A percentile compares a stretch with the other conserved stretches of the same genome.
Conservation (phyloP, 2,888 invertebrate species). For the Sphinx pinastri region DNA sequence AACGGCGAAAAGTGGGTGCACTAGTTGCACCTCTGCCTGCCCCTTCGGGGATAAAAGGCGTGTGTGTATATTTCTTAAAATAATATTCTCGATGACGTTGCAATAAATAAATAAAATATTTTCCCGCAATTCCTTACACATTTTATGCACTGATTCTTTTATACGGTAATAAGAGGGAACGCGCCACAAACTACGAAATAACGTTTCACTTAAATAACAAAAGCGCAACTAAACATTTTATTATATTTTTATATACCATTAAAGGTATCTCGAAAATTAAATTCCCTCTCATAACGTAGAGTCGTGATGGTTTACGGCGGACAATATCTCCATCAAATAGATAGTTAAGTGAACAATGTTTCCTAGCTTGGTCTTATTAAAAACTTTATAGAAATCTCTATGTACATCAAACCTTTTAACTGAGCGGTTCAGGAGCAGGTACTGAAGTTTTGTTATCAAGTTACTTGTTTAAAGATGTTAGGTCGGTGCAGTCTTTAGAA, state of each 20-base stretch:
- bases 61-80: too few relatives aligned
- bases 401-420: neutral
- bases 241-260: slow-evolving; percentile 16
- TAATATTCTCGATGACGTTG: too few relatives aligned
- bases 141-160: neutral
- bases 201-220: slow-evolving; percentile 10
- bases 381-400: slow-evolving; percentile 23
- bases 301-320: slow-evolving; percentile 41
- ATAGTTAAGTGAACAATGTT: slow-evolving; percentile 40
- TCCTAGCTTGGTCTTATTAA: slow-evolving; percentile 20
- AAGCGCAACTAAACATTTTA: slow-evolving; percentile 6
- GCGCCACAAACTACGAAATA: neutral
- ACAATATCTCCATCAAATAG: slow-evolving; percentile 41
- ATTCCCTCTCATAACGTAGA: slow-evolving; percentile 24
- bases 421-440: neutral
- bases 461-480: slow-evolving; percentile 6
- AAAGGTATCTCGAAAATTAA: slow-evolving; percentile 24
- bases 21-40: too few relatives aligned
- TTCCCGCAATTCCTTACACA: neutral
- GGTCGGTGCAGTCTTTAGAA: neutral
- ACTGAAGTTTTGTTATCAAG: slow-evolving; percentile 3
- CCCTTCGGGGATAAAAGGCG: too few relatives aligned
- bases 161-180: neutral
- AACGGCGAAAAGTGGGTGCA: too few relatives aligned
- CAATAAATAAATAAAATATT: neutral